These are phyloP conservation scores for Eulemur rufifrons DNA, from an alignment of 2,113 vertebrate species.

Conservation along the genomic window DNA sequence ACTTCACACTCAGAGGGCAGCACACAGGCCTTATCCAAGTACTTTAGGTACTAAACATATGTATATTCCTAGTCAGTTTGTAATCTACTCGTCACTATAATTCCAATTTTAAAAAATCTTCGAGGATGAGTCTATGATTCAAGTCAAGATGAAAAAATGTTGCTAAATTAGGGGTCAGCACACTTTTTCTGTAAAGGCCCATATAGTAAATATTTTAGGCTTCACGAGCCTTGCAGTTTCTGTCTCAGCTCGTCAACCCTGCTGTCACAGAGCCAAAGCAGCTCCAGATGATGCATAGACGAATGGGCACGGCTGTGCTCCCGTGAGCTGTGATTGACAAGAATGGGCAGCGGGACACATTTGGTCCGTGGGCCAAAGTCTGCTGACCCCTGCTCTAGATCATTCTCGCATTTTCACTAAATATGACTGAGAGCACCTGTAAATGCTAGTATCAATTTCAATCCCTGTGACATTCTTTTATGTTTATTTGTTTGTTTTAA, in stretches of 20 bases:
- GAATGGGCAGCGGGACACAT: not conserved
- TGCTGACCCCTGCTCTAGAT: conserved; percentile 11
- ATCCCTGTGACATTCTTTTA: not conserved
- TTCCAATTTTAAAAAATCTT: not conserved
- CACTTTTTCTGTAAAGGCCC: not conserved
- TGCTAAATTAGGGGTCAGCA: not conserved
- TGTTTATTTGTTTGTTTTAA: conserved; percentile 39
- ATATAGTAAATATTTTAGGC: not conserved
- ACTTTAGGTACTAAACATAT: not conserved
- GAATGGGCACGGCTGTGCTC: not conserved
- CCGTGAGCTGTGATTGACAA: not conserved
- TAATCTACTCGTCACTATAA: not conserved
- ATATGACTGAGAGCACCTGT: not conserved
- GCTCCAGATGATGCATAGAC: not conserved
- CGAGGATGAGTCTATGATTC: not conserved
- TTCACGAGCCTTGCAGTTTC: not conserved
- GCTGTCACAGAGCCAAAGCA: not conserved
- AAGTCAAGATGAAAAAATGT: conserved; percentile 17
- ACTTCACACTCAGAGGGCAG: not conserved
- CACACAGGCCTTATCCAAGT: not conserved
- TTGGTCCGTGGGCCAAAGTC: not conserved
- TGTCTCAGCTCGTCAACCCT: not conserved
- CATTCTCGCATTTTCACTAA: conserved; percentile 6
- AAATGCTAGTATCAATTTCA: not conserved
- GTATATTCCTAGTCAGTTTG: not conserved